Percentiles rank a stretch among this genome's conserved stretches.
phyloP scores from a whole-genome alignment of 2,888 invertebrate genomes.

The Lordiphosa fenestrarum region DNA sequence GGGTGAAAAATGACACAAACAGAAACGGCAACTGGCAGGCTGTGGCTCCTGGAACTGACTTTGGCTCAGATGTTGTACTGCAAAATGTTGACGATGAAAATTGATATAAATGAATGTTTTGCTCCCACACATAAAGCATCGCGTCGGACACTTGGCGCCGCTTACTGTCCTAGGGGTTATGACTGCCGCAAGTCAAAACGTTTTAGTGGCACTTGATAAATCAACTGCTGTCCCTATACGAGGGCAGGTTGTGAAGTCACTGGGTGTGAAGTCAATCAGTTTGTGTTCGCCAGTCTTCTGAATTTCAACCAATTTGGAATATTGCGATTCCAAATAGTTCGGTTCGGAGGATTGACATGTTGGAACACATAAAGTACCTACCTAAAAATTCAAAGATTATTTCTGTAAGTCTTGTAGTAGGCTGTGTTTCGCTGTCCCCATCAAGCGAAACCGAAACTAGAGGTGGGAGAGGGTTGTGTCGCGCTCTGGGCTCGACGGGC shows the following conservation, averaged over 20 bases:
- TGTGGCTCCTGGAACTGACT: constrained; percentile 2
- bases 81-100: constrained; percentile 41
- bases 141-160: constrained; percentile 30
- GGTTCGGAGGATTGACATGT: too few species aligned
- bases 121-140: constrained; percentile 31
- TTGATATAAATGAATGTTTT: constrained; percentile 67
- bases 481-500: too few species aligned
- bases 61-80: background rate
- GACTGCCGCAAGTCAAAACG: constrained; percentile 48
- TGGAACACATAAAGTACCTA: too few species aligned
- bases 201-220: constrained; percentile 65
- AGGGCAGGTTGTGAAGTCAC: too few species aligned
- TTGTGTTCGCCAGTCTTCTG: background rate
- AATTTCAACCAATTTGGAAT: too few species aligned
- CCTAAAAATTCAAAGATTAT: too few species aligned
- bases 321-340: too few species aligned
- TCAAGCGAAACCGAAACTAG: too few species aligned
- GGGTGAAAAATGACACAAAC: constrained; percentile 51
- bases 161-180: constrained; percentile 45
- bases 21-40: constrained; percentile 13
- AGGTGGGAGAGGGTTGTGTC: too few species aligned
- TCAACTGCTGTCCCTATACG: constrained; percentile 47
- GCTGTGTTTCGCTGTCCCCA: too few species aligned
- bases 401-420: too few species aligned
- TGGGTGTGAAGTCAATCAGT: too few species aligned